Evolutionary conservation across 1,140 invertebrate species (phyloP).

Genomic region (Polypedilum pembai): DNA sequence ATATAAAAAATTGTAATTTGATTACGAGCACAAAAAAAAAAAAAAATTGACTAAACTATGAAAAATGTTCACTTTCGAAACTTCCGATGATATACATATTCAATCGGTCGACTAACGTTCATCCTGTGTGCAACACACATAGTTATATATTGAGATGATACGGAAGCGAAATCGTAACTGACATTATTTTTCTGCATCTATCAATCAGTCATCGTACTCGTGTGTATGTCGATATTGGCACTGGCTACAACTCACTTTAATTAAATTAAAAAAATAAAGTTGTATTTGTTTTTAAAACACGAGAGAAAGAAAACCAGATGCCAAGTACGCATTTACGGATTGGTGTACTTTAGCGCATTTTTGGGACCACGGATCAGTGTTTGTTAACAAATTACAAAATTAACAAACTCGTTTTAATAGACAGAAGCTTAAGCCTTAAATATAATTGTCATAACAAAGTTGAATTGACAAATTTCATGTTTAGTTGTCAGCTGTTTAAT

Average conservation of each 20-base stretch:
- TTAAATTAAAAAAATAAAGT: slow-evolving; percentile 7
- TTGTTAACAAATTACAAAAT: too few species aligned
- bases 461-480: too few species aligned
- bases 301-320: neutral
- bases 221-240: neutral
- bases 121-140: neutral
- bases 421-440: too few species aligned
- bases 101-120: neutral
- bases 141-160: neutral
- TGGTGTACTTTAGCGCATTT: too few species aligned
- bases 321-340: too few species aligned
- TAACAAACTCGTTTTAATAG: too few species aligned
- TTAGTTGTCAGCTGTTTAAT: too few species aligned
- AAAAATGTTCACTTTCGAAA: neutral
- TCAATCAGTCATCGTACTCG: neutral
- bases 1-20: slow-evolving; percentile 7
- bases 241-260: neutral
- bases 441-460: too few species aligned
- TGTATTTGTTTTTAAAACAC: neutral
- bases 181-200: neutral
- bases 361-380: too few species aligned
- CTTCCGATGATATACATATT: neutral
- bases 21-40: too few species aligned
- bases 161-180: neutral
- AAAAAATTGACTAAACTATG: slow-evolving; percentile 17